These are phyloP conservation scores for Hormaphis cornu DNA, from an alignment of 1,140 invertebrate species.

Conservation along the genomic window DNA sequence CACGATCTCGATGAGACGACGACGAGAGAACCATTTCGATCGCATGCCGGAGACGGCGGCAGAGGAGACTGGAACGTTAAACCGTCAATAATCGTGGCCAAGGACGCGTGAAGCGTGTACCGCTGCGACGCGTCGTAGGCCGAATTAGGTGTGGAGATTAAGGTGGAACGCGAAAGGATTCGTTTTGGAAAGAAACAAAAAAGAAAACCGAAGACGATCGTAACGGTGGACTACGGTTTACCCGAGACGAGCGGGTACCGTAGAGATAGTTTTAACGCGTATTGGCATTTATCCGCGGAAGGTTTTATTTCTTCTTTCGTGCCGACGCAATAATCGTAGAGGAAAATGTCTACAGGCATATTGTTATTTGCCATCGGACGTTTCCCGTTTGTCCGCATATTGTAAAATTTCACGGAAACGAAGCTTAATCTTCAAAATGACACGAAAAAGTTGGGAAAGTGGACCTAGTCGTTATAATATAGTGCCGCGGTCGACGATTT, in stretches of 20 bases:
- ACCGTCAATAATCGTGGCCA: conserved; percentile 23
- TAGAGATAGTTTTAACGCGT: too few species aligned
- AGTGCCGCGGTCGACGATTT: too few species aligned
- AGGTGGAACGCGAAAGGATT: conserved; percentile 15
- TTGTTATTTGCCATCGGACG: too few species aligned
- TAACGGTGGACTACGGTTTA: background rate
- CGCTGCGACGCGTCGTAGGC: background rate
- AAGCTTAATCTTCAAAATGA: too few species aligned
- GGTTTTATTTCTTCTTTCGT: too few species aligned
- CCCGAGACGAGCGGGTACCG: background rate
- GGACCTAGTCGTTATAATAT: too few species aligned
- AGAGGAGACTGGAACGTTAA: background rate
- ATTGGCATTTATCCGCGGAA: too few species aligned
- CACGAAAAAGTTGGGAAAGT: too few species aligned
- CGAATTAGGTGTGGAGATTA: conserved; percentile 10
- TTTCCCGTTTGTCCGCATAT: too few species aligned
- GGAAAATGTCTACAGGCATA: too few species aligned
- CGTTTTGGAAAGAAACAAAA: conserved; percentile 19
- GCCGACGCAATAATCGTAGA: too few species aligned
- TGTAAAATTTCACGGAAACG: too few species aligned
- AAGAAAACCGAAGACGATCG: background rate
- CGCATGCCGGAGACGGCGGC: background rate
- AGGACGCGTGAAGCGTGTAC: background rate
- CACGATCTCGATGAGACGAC: background rate
- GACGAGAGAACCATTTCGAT: background rate